Conservation (phyloP, 2,888 invertebrate species). For the Athalia circularis region DNA sequence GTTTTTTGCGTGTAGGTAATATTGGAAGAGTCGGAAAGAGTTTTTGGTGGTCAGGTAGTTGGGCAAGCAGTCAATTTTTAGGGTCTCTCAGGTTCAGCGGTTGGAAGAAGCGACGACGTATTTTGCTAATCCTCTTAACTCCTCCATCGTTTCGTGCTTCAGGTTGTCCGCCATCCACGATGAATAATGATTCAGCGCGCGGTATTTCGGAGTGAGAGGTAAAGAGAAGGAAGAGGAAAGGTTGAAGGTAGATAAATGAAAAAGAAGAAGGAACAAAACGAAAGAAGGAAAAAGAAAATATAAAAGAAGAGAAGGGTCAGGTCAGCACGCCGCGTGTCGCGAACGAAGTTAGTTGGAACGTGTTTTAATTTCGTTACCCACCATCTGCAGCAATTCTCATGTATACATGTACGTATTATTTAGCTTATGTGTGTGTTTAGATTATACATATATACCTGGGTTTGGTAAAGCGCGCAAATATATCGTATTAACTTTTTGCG, state of each 20-base stretch:
- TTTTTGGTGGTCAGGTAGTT: constrained; percentile 5
- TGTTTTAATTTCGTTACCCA: background rate
- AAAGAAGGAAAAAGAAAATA: background rate
- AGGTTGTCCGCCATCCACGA: constrained; percentile 20
- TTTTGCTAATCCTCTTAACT: constrained; percentile 42
- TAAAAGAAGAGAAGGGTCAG: background rate
- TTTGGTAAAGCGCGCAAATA: no score
- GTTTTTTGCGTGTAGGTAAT: background rate
- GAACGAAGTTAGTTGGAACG: background rate
- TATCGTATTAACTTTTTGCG: no score
- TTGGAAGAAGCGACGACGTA: constrained; percentile 33
- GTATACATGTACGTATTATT: no score
- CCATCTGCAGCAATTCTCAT: background rate
- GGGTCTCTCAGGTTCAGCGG: background rate
- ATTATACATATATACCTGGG: no score
- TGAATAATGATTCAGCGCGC: constrained; percentile 39
- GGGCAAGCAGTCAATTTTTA: background rate
- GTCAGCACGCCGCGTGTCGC: background rate
- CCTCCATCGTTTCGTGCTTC: constrained; percentile 12
- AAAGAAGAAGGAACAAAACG: background rate
- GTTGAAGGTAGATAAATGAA: background rate
- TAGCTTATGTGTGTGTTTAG: no score
- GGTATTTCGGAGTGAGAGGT: background rate
- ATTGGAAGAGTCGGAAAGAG: no score
- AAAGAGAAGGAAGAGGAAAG: background rate